Evolutionary conservation across 1,140 invertebrate species (phyloP).

Genomic region (Bombus confusus): DNA sequence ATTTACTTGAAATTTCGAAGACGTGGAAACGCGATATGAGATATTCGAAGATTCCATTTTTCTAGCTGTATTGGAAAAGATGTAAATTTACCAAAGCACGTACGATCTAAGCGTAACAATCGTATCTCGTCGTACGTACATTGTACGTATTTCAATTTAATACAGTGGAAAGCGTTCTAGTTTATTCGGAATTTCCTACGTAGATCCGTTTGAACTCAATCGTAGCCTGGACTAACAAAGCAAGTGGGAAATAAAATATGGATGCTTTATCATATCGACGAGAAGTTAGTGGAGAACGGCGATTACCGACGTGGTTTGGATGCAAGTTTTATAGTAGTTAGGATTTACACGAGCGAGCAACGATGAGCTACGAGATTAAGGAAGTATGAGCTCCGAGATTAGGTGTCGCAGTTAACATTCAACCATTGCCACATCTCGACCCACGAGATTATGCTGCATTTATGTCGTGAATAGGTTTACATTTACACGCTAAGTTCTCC

Average conservation of each 20-base stretch:
- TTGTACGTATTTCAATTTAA: too few relatives aligned
- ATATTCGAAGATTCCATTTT: too few relatives aligned
- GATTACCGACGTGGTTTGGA: neutral
- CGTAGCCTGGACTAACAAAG: too few relatives aligned
- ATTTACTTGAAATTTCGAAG: too few relatives aligned
- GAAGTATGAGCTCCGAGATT: constrained; percentile 61
- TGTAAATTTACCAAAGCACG: too few relatives aligned
- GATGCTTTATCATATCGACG: neutral
- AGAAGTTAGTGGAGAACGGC: neutral
- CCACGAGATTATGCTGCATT: constrained; percentile 32
- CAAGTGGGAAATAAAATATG: neutral
- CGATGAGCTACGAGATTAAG: constrained; percentile 58
- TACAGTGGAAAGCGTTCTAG: too few relatives aligned
- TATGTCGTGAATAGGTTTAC: constrained; percentile 37
- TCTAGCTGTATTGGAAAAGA: too few relatives aligned
- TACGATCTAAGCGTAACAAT: too few relatives aligned
- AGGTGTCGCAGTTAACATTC: constrained; percentile 62
- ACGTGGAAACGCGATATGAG: too few relatives aligned
- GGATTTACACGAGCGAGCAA: constrained; percentile 18
- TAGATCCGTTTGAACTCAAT: too few relatives aligned
- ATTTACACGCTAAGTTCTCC: constrained; percentile 18
- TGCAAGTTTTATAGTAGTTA: constrained; percentile 62
- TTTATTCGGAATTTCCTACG: too few relatives aligned
- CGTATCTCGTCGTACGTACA: too few relatives aligned
- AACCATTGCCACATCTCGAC: constrained; percentile 25